A percentile compares a stretch with the other conserved stretches of the same genome.
These are phyloP conservation scores for Ochotona princeps DNA, from an alignment of 2,113 vertebrate species.

Conservation along the genomic window DNA sequence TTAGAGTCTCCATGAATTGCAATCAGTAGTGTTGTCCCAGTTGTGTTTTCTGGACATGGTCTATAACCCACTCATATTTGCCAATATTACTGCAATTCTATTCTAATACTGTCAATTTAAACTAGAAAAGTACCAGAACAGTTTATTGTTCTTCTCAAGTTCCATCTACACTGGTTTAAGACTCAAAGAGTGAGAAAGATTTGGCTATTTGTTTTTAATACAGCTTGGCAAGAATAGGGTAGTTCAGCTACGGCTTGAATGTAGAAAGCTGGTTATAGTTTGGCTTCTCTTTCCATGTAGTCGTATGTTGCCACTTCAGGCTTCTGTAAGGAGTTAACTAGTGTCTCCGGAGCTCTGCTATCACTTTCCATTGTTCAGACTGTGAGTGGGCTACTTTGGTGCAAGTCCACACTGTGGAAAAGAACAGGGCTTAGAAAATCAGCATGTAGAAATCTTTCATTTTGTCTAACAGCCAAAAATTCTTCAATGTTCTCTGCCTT, in stretches of 20 bases:
- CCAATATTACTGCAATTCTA: neutral
- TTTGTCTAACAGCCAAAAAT: neutral
- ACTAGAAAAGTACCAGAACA: neutral
- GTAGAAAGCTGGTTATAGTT: neutral
- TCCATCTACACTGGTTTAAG: slow-evolving; percentile 55
- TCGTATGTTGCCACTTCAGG: slow-evolving; percentile 66
- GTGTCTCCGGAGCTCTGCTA: slow-evolving; percentile 19
- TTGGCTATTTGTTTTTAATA: slow-evolving; percentile 28
- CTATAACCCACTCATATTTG: neutral
- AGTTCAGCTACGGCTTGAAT: neutral
- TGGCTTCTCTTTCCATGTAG: slow-evolving; percentile 62
- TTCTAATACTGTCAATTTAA: slow-evolving; percentile 33
- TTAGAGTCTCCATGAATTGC: neutral
- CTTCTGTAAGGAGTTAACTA: slow-evolving; percentile 61
- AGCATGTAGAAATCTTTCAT: slow-evolving; percentile 63
- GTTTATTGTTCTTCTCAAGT: neutral
- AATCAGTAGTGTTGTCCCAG: neutral
- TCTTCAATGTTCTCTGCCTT: slow-evolving; percentile 44
- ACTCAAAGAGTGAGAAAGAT: neutral
- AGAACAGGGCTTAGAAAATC: slow-evolving; percentile 61
- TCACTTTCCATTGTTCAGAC: slow-evolving; percentile 16
- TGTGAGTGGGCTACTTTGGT: slow-evolving; percentile 67
- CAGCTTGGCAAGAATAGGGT: slow-evolving; percentile 14
- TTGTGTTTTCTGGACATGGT: neutral
- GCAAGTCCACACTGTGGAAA: slow-evolving; percentile 64